A percentile compares a stretch with the other conserved stretches of the same genome.
Evolutionary conservation across 2,113 vertebrate genomes (phyloP).

Genomic region (Elaphurus davidianus): DNA sequence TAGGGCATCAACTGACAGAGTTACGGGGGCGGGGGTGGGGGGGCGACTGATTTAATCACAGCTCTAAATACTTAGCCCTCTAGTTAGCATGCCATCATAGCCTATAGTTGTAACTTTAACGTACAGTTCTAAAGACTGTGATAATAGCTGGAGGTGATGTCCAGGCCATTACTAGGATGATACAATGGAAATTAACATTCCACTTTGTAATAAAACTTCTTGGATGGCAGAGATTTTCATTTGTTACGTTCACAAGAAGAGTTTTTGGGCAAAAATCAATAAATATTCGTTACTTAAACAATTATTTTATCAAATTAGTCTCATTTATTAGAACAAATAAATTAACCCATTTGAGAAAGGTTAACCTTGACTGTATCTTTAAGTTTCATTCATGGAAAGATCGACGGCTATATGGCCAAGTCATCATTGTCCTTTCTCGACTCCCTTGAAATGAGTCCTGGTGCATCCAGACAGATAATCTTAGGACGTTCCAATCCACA

Average conservation of each 20-base stretch:
- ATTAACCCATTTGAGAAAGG: not conserved
- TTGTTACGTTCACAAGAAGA: not conserved
- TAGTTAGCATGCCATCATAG: not conserved
- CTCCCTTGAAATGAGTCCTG: not conserved
- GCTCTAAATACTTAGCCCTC: not conserved
- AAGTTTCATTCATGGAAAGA: not conserved
- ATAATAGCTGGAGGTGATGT: not conserved
- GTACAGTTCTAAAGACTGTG: not conserved
- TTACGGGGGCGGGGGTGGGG: not conserved
- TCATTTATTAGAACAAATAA: constrained; percentile 19
- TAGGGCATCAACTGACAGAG: not conserved
- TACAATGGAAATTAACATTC: not conserved
- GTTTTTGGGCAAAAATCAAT: not conserved
- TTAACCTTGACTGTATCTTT: not conserved
- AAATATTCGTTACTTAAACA: not conserved
- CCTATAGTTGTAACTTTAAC: not conserved
- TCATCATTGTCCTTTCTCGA: not conserved
- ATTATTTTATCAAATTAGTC: constrained; percentile 2
- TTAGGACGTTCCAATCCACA: not conserved
- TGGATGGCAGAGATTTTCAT: not conserved
- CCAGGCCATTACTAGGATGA: not conserved
- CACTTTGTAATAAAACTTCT: not conserved
- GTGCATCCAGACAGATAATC: not conserved
- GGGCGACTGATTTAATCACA: not conserved
- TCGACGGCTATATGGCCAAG: not conserved